These are phyloP conservation scores for Ardeotis arabs DNA, from an alignment of 2,113 vertebrate species.

Conservation along the genomic window DNA sequence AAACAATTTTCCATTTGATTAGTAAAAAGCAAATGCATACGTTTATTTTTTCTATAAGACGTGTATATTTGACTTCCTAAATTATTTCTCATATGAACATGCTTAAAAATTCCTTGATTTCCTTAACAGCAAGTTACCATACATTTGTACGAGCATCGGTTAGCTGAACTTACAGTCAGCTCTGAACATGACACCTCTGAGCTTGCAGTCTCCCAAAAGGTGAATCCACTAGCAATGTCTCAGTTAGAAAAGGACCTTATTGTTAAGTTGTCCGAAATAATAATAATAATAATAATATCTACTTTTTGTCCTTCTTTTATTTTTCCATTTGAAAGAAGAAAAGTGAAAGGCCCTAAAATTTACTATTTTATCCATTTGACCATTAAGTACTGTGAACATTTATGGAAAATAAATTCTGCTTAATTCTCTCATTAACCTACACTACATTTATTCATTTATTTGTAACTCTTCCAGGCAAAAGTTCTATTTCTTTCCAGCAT, in stretches of 20 bases:
- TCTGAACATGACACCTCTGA: constrained; percentile 12
- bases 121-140: constrained; percentile 27
- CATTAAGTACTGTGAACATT: background rate
- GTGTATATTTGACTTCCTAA: constrained; percentile 18
- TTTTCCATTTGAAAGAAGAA: background rate
- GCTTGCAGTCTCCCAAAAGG: background rate
- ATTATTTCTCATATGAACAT: constrained; percentile 8
- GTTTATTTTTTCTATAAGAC: constrained; percentile 34
- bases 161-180: constrained; percentile 28
- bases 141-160: background rate
- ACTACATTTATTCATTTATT: background rate
- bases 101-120: constrained; percentile 4
- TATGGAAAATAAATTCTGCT: background rate
- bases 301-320: background rate
- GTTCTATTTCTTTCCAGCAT: background rate
- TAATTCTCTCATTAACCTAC: background rate
- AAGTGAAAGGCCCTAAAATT: background rate
- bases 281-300: background rate
- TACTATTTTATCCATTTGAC: background rate
- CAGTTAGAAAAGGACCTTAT: background rate
- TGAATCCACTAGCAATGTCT: background rate
- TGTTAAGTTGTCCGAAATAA: background rate
- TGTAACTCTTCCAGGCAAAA: background rate
- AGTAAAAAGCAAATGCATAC: constrained; percentile 60
- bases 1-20: constrained; percentile 78